Evolutionary conservation across 2,113 vertebrate genomes (phyloP).

Genomic region (Paracanthobrama guichenoti): DNA sequence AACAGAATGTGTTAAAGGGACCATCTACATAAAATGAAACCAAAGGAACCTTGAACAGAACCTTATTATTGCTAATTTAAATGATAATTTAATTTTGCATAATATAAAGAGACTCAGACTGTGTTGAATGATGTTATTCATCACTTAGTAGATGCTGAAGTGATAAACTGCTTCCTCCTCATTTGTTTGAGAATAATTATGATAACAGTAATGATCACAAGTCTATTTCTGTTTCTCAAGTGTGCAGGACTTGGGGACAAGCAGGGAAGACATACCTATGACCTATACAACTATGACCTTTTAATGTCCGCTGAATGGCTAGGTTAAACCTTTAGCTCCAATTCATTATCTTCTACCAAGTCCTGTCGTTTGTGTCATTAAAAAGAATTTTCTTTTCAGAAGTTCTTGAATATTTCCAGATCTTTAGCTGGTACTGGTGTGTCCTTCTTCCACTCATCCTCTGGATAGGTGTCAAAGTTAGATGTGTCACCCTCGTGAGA

Average conservation of each 20-base stretch:
- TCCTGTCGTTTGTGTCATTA: neutral
- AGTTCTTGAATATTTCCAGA: constrained; percentile 91
- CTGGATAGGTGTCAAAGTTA: constrained; percentile 95
- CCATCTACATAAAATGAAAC: no score
- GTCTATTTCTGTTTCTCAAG: neutral
- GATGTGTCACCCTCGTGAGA: constrained; percentile 91
- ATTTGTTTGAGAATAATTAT: neutral
- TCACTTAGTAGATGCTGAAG: constrained; percentile 8
- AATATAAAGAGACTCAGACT: neutral
- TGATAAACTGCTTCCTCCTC: constrained; percentile 14
- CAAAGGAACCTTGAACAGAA: constrained; percentile 47
- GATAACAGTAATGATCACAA: neutral
- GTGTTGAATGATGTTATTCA: constrained; percentile 2
- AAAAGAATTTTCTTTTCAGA: constrained; percentile 71
- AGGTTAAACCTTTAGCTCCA: neutral
- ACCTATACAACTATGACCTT: neutral
- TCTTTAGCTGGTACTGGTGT: constrained; percentile 82
- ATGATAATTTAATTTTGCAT: constrained; percentile 60
- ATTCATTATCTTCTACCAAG: neutral
- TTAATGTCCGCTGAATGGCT: neutral
- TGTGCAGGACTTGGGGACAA: neutral
- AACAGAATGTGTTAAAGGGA: no score
- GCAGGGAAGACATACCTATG: neutral
- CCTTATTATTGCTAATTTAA: constrained; percentile 52
- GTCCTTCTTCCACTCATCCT: constrained; percentile 87